Base-by-base conservation (phyloP, 2,113 vertebrate genomes). In the Ciconia maguari region DNA sequence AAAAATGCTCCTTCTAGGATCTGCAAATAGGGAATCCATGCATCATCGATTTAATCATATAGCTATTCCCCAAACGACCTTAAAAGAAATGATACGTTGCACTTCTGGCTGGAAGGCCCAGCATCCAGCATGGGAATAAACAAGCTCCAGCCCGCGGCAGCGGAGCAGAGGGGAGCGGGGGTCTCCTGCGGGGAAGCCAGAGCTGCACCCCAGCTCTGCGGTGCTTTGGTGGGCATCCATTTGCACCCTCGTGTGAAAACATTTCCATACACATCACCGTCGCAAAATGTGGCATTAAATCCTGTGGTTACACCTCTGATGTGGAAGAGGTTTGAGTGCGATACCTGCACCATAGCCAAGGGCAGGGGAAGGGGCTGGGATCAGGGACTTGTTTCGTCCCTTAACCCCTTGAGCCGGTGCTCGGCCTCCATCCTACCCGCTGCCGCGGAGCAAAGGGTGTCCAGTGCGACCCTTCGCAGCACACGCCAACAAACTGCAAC, bases 291-390 rank as follows among this genome's bases (percentile, higher is more conserved):
- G 22, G 11, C 38, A 4, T 9, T 16, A 8, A 44, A 11, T 3
- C 30, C 72, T 6, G 10, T 5, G 11, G 32, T 2, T 7, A 6
- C 6, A 1, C 1, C 14, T 6, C 11, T 19, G 13, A 7, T 2
- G 51, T 8, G 75, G 52, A 29, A 54, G 19, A n/a, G 38, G 38
- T 38, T 41, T 38, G 74, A n/a, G 34, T 2, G 27, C 5, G 48
- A 32, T 11, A 20, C 25, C 19, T 1, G 4, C 8, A 2, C 32
- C 10, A 1, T 5, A 41, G 72, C n/a, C 49, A 11, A 14, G 38
- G 54, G 19, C 4, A 10, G 27, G 10, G 29, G 52, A n/a, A 68
- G 30, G 32, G 66, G 32, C 60, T 72, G 58, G 18, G 18, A 17
- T 10, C 8, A 2, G 41, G 24, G 29, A 15, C 44, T 41, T 24